Evolutionary conservation across 64 coral and sea anemone species (phyloP).

Genomic region (Hydrozoanthus tunicans): DNA sequence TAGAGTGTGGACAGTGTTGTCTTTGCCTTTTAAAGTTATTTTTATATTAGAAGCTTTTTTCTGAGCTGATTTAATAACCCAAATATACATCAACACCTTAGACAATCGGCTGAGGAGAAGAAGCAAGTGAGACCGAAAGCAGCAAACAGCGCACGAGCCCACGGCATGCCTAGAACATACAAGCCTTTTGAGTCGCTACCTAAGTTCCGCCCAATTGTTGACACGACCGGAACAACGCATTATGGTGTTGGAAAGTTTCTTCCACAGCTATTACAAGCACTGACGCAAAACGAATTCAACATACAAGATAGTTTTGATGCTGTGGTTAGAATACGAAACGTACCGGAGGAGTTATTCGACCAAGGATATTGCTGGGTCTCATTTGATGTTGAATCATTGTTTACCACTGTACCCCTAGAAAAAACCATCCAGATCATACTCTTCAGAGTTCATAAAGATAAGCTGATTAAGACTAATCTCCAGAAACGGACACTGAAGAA

Average conservation of each 20-base stretch:
- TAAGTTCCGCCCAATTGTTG: slow-evolving; percentile 7
- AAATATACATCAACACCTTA: not conserved
- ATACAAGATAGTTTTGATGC: not conserved
- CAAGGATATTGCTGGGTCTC: not conserved
- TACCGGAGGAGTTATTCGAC: not conserved
- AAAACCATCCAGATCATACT: not conserved
- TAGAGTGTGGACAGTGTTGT: too few species aligned
- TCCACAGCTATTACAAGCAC: not conserved
- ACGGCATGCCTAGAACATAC: slow-evolving; percentile 27
- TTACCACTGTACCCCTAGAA: not conserved
- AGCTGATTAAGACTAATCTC: not conserved
- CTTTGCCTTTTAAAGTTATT: too few species aligned
- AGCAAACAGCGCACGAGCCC: not conserved
- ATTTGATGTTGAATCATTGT: slow-evolving; percentile 8
- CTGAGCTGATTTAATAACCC: too few species aligned
- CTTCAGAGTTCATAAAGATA: not conserved
- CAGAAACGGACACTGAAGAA: not conserved
- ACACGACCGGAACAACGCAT: slow-evolving; percentile 7
- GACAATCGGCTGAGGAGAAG: slow-evolving; percentile 20
- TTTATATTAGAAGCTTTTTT: too few species aligned
- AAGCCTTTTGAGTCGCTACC: not conserved
- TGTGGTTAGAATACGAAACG: not conserved
- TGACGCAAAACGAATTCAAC: not conserved
- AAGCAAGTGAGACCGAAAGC: slow-evolving; percentile 1
- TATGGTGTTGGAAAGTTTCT: not conserved